Conservation (phyloP, 92 coral and sea anemone genomes). For the Pocillopora meandrina region DNA sequence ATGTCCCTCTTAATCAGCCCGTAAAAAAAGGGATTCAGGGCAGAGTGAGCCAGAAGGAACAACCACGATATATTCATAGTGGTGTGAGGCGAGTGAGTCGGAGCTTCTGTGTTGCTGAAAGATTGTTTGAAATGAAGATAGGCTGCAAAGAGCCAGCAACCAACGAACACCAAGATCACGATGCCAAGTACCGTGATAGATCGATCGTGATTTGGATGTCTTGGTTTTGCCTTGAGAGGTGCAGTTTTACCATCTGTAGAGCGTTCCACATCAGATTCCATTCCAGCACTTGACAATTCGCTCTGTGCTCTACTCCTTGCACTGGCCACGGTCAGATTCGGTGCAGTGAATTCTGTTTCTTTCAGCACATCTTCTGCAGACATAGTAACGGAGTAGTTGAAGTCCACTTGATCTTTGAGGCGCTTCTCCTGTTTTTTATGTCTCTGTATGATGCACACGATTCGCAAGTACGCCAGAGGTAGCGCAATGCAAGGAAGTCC, state of each 20-base stretch:
- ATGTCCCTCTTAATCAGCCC: conserved; percentile 45
- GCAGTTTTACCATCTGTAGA: conserved; percentile 23
- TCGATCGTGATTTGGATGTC: conserved; percentile 44
- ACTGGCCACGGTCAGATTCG: not conserved
- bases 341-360: conserved; percentile 23
- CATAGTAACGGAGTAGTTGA: conserved; percentile 37
- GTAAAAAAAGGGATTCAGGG: conserved; percentile 36
- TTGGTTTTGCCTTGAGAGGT: conserved; percentile 16
- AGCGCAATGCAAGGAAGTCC: conserved; percentile 40
- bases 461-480: conserved; percentile 35
- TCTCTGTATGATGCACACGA: conserved; percentile 34
- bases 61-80: conserved; percentile 47
- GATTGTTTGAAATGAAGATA: conserved; percentile 37
- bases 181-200: conserved; percentile 40
- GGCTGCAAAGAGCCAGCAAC: conserved; percentile 35
- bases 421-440: conserved; percentile 32
- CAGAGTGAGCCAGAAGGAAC: conserved; percentile 30
- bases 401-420: conserved; percentile 41
- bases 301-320: not conserved
- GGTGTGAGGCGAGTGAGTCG: conserved; percentile 5
- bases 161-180: conserved; percentile 27
- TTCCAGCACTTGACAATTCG: conserved; percentile 10
- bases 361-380: conserved; percentile 24
- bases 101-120: conserved; percentile 1
- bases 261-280: conserved; percentile 36